These are phyloP conservation scores for Tipula confusa DNA, from an alignment of 2,888 invertebrate genomes.

Conservation along the genomic window DNA sequence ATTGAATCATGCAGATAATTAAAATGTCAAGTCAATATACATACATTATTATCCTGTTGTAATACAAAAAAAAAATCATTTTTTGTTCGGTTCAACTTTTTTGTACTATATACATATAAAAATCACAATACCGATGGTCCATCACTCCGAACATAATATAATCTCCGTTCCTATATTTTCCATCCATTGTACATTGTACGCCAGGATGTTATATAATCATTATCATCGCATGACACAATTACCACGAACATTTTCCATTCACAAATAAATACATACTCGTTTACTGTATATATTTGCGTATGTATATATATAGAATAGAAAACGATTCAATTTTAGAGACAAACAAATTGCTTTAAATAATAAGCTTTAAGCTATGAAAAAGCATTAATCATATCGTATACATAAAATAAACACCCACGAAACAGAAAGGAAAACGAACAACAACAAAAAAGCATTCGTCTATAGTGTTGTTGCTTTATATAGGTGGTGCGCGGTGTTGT, in stretches of 20 bases:
- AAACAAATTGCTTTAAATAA: slow-evolving; percentile 20
- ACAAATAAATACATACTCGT: no score
- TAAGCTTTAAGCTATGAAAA: slow-evolving; percentile 1
- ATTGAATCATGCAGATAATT: neutral
- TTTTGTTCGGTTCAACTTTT: neutral
- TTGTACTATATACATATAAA: neutral
- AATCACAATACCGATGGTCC: neutral
- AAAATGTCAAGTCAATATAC: neutral
- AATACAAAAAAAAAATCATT: neutral
- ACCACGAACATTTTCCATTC: neutral
- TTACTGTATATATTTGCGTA: no score
- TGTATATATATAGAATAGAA: neutral
- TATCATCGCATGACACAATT: neutral
- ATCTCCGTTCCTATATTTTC: neutral
- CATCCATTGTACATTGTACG: neutral
- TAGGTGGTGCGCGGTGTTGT: neutral
- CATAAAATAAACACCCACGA: neutral
- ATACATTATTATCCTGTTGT: neutral
- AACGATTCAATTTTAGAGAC: slow-evolving; percentile 20
- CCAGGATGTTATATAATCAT: neutral
- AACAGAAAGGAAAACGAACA: neutral
- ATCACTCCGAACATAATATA: neutral
- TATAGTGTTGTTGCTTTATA: neutral
- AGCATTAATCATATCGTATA: slow-evolving; percentile 3
- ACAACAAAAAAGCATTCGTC: neutral